A percentile compares a stretch with the other conserved stretches of the same genome.
phyloP scores from a whole-genome alignment of 2,797 vertebrate genomes.

The Novumbra hubbsi region DNA sequence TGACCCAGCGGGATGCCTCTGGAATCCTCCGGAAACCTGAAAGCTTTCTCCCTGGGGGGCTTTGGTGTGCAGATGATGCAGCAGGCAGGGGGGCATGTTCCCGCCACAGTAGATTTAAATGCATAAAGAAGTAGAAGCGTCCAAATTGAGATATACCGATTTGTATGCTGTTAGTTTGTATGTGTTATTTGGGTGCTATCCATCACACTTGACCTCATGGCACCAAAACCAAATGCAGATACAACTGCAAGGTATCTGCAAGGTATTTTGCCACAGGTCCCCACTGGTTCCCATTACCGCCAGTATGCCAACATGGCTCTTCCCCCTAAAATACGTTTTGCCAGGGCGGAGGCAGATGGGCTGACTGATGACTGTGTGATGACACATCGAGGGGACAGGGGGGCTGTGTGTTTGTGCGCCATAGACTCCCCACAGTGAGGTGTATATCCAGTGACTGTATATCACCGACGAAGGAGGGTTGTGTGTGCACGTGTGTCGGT shows the following conservation, averaged over 20 bases:
- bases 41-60: no score
- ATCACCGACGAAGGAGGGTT: slow-evolving; percentile 48
- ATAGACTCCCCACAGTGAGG: slow-evolving; percentile 4
- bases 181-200: not conserved
- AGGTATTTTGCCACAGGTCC: no score
- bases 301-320: not conserved
- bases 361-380: slow-evolving; percentile 52
- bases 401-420: not conserved
- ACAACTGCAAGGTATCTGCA: not conserved
- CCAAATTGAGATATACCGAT: not conserved
- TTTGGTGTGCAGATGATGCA: no score
- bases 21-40: no score
- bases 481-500: slow-evolving; percentile 23
- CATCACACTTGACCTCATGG: no score
- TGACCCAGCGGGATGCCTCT: no score
- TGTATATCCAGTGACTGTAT: slow-evolving; percentile 52
- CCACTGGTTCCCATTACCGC: not conserved
- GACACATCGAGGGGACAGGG: slow-evolving; percentile 58
- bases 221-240: not conserved
- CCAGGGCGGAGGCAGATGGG: slow-evolving; percentile 47
- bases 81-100: no score
- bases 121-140: slow-evolving; percentile 54
- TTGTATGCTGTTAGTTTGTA: no score
- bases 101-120: not conserved
- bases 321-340: slow-evolving; percentile 23